Evolutionary conservation across 2,888 invertebrate genomes (phyloP).

Genomic region (Phortica magna): DNA sequence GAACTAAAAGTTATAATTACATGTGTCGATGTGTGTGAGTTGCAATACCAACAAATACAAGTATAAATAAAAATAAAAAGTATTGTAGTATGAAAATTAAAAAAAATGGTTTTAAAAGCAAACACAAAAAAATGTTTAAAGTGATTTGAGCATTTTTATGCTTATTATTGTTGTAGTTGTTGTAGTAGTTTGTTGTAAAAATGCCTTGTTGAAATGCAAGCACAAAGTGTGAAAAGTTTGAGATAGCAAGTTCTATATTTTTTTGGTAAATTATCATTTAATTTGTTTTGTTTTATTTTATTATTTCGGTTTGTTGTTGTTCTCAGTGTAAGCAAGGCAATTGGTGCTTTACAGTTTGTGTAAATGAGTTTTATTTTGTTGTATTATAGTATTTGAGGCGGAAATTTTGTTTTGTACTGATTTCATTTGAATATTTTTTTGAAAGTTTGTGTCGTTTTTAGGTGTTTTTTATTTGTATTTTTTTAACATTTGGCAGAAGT

Average conservation of each 20-base stretch:
- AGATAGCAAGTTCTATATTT: background rate
- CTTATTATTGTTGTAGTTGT: conserved; percentile 10
- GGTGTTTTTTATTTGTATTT: conserved; percentile 42
- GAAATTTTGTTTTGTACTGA: conserved; percentile 40
- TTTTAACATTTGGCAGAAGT: conserved; percentile 1
- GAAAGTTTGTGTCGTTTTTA: conserved; percentile 53
- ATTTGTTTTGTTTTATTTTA: conserved; percentile 38
- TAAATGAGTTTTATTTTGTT: conserved; percentile 37
- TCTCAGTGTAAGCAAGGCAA: conserved; percentile 64
- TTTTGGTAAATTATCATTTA: conserved; percentile 15
- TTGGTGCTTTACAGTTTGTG: conserved; percentile 65
- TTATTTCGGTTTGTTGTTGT: conserved; percentile 46
- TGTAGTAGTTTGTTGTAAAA: background rate
- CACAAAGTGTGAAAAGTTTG: conserved; percentile 23
- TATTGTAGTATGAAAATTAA: conserved; percentile 16
- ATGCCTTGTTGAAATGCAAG: conserved; percentile 23
- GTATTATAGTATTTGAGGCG: conserved; percentile 42
- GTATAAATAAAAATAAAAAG: conserved; percentile 17
- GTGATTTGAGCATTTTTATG: conserved; percentile 34
- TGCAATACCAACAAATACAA: conserved; percentile 27
- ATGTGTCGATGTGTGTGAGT: conserved; percentile 26
- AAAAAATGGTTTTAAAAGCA: conserved; percentile 16
- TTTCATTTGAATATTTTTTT: conserved; percentile 32
- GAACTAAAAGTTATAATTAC: background rate
- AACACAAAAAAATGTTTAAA: conserved; percentile 33